These are phyloP conservation scores for Crotalus horridus DNA, from an alignment of 2,113 vertebrate genomes.

Conservation along the genomic window DNA sequence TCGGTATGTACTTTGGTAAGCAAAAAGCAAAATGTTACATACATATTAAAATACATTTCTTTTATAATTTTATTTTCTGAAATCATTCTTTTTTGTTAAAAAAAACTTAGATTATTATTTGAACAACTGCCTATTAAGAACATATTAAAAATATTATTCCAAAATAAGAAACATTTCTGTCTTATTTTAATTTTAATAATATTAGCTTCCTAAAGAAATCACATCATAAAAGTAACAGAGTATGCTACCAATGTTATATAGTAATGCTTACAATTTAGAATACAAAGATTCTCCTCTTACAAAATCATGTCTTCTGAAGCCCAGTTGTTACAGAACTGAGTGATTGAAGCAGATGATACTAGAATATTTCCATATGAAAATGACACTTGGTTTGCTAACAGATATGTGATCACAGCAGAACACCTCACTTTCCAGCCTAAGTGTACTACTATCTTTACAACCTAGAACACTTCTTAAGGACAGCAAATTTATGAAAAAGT, in stretches of 20 bases:
- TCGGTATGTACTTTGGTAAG: not conserved
- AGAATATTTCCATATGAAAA: conserved; percentile 16
- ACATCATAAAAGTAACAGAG: not conserved
- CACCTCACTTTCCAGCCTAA: not conserved
- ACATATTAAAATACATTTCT: conserved; percentile 7
- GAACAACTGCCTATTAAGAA: not conserved
- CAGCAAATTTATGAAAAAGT: not conserved
- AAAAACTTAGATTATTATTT: not conserved
- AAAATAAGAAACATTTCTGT: not conserved
- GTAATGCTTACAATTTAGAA: conserved; percentile 22
- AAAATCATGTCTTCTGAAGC: not conserved
- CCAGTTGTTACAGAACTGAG: conserved; percentile 53
- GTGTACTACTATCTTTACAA: not conserved
- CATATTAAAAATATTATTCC: not conserved
- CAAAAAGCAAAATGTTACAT: not conserved
- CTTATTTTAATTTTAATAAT: not conserved
- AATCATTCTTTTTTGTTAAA: not conserved
- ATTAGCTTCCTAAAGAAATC: not conserved
- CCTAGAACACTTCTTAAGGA: not conserved
- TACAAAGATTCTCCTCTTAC: conserved; percentile 20
- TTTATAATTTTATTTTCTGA: not conserved
- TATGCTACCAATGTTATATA: not conserved
- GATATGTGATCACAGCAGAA: conserved; percentile 3
- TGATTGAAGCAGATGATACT: conserved; percentile 57
- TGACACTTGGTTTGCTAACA: conserved; percentile 21